Evolutionary conservation across 2,797 vertebrate species (phyloP), one percentile per base, ranked within the genome.

Genomic region (Geotrypetes seraphini): DNA sequence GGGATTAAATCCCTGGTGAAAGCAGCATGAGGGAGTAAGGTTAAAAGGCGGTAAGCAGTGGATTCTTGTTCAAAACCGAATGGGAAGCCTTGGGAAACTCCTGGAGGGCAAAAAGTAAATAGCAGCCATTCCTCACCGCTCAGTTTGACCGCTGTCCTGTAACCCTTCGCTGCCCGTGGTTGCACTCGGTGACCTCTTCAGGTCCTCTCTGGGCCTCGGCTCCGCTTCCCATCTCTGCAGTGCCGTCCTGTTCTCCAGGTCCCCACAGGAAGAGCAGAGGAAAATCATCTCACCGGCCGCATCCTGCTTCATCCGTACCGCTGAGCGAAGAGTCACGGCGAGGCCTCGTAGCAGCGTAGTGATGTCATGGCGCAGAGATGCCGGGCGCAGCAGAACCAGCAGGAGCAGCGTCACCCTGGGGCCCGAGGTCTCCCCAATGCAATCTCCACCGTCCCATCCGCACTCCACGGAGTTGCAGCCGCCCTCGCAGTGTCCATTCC

Each of bases 391-490:
- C n/a, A 52, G 64, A 8, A 79, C 45, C 42, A 88, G 74, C 13
- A 92, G 49, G 16, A 85, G 55, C 50, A 94, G 53, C 2, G 71
- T 78, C 10, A 79, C 73, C 66, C 63, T 78, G 4, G 23, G 3
- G 5, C 51, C 32, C 4, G 19, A 47, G 10, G 66, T 59, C 6
- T 61, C 45, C 1, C 29, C 45, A 31, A 74, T 56, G 59, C 91
- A 94, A 63, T 92, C 88, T 2, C 84, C 85, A 14, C 90, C 89
- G 2, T 94, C 91, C 89, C 86, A 92, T 22, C 88, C 89, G 9
- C 91, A 92, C 43, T 73, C 54, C 6, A 75, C 78, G 0, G 22
- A 75, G 63, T 85, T 50, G 26, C 90, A 94, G 16, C 89, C 87
- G 17, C 74, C 75, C 38, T 91, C 89, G 2, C 91, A 92, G 71